Conservation (phyloP, 2,113 vertebrate genomes). For the Castor canadensis region DNA sequence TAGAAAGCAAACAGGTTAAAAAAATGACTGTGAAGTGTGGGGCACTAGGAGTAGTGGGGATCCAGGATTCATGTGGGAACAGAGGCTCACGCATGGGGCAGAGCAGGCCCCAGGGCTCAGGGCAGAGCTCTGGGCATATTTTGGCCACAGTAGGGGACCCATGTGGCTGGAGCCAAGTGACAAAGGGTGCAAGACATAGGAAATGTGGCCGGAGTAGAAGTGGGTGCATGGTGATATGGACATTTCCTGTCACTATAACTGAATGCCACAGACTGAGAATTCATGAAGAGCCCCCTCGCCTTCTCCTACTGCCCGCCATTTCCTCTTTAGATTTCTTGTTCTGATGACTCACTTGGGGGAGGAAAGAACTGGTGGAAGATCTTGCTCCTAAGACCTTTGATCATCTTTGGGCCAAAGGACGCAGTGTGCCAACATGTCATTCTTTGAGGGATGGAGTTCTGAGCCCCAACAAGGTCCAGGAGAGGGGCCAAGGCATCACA, state of each 20-base stretch:
- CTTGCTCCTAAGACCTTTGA: not conserved
- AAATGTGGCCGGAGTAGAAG: not conserved
- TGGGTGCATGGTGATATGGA: rapidly evolving
- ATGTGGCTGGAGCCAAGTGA: not conserved
- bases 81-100: not conserved
- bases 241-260: not conserved
- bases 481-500: too few relatives aligned
- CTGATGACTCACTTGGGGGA: not conserved
- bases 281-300: not conserved
- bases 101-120: rapidly evolving
- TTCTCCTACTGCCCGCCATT: not conserved
- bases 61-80: not conserved
- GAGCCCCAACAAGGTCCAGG: not conserved
- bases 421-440: not conserved
- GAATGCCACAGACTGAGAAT: too few relatives aligned
- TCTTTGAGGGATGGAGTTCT: not conserved
- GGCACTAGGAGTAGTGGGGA: not conserved
- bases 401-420: not conserved
- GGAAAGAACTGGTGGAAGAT: not conserved
- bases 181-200: too few relatives aligned
- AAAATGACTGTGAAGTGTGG: not conserved
- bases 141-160: too few relatives aligned
- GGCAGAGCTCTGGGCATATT: rapidly evolving
- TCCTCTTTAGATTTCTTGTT: not conserved
- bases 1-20: not conserved